Percentiles rank a stretch among this genome's conserved stretches.
phyloP scores from a whole-genome alignment of 2,797 vertebrate species.

The Cyprinella venusta region DNA sequence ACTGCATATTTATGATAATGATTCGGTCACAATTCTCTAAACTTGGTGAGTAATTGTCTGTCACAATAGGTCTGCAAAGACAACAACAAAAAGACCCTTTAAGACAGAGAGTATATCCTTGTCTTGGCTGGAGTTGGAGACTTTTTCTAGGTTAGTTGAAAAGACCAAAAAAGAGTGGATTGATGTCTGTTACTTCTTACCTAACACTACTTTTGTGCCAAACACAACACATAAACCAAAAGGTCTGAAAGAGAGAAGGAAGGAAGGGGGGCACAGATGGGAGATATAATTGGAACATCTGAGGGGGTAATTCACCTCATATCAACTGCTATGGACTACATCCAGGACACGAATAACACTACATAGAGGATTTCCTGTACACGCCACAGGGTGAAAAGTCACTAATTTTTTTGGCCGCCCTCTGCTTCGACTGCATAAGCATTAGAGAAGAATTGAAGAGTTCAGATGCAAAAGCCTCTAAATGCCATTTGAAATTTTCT shows the following conservation, averaged over 20 bases:
- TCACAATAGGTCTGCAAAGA: conserved; percentile 14
- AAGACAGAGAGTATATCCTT: conserved; percentile 1
- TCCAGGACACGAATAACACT: conserved; percentile 41
- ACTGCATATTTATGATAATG: conserved; percentile 31
- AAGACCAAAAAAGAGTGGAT: conserved; percentile 21
- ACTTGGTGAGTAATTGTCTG: not conserved
- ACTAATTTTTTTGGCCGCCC: conserved; percentile 4
- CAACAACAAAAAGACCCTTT: conserved; percentile 16
- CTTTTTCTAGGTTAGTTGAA: conserved; percentile 1
- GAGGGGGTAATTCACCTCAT: conserved; percentile 35
- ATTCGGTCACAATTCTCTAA: conserved; percentile 34
- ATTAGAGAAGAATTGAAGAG: not conserved
- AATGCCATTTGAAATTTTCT: too few relatives aligned
- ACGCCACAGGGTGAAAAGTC: conserved; percentile 28
- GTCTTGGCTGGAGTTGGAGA: not conserved
- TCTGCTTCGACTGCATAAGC: not conserved
- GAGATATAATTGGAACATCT: conserved; percentile 45
- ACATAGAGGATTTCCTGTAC: conserved; percentile 57
- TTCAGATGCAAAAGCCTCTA: too few relatives aligned
- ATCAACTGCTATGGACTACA: conserved; percentile 40
- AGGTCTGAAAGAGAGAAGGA: conserved; percentile 25
- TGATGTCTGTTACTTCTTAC: conserved; percentile 28
- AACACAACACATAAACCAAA: conserved; percentile 36
- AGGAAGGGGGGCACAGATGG: not conserved
- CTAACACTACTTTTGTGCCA: conserved; percentile 12